A percentile compares a stretch with the other conserved stretches of the same genome.
Evolutionary conservation across 2,888 invertebrate species (phyloP).

Genomic region (Plagiodera versicolora): DNA sequence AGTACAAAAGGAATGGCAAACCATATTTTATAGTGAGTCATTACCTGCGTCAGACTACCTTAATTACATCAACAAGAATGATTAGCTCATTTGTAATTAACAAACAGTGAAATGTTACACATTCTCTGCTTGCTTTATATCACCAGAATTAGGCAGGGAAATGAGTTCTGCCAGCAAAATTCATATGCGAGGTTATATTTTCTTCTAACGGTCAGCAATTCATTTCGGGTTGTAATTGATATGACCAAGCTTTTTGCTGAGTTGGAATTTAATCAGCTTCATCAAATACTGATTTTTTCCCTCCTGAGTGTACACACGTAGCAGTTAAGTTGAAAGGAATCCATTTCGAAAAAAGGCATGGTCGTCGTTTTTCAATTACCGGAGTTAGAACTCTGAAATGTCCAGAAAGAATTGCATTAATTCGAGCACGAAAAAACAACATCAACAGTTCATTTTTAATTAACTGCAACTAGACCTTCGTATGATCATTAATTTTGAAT

Average conservation of each 20-base stretch:
- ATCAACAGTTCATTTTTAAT: too few species aligned
- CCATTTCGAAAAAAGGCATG: too few species aligned
- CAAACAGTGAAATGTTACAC: slow-evolving; percentile 18
- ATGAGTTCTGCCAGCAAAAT: slow-evolving; percentile 13
- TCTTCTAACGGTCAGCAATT: background rate
- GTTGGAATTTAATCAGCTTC: background rate
- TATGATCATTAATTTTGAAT: too few species aligned
- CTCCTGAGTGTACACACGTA: too few species aligned
- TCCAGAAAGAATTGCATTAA: too few species aligned
- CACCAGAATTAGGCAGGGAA: slow-evolving; percentile 13
- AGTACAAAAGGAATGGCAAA: slow-evolving; percentile 6
- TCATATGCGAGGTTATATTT: background rate
- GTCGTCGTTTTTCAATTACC: too few species aligned
- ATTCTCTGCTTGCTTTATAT: slow-evolving; percentile 18
- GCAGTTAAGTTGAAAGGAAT: too few species aligned
- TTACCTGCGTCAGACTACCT: slow-evolving; percentile 18
- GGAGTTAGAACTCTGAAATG: too few species aligned
- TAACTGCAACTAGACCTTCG: too few species aligned
- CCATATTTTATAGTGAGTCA: slow-evolving; percentile 12
- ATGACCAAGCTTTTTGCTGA: background rate
- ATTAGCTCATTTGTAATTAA: slow-evolving; percentile 25
- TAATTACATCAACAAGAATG: slow-evolving; percentile 34
- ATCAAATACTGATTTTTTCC: background rate
- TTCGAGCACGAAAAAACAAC: too few species aligned
- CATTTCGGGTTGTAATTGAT: background rate